A percentile compares a stretch with the other conserved stretches of the same genome.
Evolutionary conservation across 2,797 vertebrate species (phyloP).

Genomic region (Catamblyrhynchus diadema): DNA sequence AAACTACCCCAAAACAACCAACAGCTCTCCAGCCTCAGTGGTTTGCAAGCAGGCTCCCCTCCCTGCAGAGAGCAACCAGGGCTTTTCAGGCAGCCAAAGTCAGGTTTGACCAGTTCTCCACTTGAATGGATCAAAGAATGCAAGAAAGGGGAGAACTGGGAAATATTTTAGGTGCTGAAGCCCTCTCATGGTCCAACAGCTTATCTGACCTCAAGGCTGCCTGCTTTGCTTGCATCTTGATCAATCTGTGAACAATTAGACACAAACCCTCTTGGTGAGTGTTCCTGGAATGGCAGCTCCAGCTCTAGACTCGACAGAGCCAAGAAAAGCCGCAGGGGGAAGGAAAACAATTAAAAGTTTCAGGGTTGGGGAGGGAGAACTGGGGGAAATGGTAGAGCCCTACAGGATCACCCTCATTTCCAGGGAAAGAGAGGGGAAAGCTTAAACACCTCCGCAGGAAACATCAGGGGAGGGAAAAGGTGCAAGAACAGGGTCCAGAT

Average conservation of each 20-base stretch:
- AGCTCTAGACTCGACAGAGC: fast-evolving
- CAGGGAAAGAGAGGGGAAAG: neutral
- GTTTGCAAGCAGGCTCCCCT: neutral
- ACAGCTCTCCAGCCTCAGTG: neutral
- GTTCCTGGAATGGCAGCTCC: neutral
- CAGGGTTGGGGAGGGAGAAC: neutral
- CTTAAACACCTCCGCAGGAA: neutral
- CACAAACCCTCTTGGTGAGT: neutral
- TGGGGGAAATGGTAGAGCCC: neutral
- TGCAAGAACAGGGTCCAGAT: no score
- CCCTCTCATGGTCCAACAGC: neutral
- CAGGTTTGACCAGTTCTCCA: neutral
- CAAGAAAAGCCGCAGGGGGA: neutral
- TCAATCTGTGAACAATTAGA: neutral
- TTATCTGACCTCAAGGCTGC: neutral
- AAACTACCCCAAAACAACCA: neutral
- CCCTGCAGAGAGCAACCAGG: neutral
- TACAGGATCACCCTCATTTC: neutral
- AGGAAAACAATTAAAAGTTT: neutral
- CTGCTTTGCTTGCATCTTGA: neutral
- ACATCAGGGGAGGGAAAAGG: neutral
- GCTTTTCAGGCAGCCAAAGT: neutral
- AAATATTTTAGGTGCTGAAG: neutral
- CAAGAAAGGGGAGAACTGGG: neutral
- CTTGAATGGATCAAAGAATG: neutral